Conservation (phyloP, 2,888 invertebrate genomes). For the Lymantria dispar region DNA sequence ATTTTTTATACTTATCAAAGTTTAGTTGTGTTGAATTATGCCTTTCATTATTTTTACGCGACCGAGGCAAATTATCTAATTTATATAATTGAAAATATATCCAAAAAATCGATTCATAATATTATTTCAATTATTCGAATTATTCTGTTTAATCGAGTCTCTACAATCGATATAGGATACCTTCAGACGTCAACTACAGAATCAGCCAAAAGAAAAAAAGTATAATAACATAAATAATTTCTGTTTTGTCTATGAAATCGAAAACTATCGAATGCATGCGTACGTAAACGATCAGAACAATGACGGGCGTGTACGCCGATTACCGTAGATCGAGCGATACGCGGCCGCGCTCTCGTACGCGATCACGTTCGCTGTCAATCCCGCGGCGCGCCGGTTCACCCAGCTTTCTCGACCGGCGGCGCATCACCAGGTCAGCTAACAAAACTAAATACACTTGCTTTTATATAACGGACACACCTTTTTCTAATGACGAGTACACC, state of each 20-base stretch:
- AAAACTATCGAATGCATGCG: constrained; percentile 36
- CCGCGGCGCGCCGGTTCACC: constrained; percentile 96
- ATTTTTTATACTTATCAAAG: no score
- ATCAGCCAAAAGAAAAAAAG: constrained; percentile 23
- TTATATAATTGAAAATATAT: no score
- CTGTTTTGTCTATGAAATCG: constrained; percentile 29
- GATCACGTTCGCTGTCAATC: constrained; percentile 90
- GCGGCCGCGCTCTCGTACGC: constrained; percentile 40
- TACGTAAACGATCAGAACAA: constrained; percentile 58
- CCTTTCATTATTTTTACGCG: no score
- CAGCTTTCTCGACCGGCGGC: constrained; percentile 94
- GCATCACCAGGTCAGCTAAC: constrained; percentile 92
- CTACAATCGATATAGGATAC: no score
- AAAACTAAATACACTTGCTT: not conserved
- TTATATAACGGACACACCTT: not conserved
- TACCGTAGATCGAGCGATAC: constrained; percentile 74
- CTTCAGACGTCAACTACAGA: not conserved
- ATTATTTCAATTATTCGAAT: no score
- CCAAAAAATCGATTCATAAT: no score
- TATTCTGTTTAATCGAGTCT: no score
- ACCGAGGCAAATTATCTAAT: no score
- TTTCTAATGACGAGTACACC: not conserved
- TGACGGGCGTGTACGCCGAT: constrained; percentile 80
- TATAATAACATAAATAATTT: constrained; percentile 19
- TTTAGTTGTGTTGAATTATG: no score